Percentiles rank a stretch among this genome's conserved stretches.
Conservation (phyloP, 2,888 invertebrate species). For the Zhengitettix transpicula region DNA sequence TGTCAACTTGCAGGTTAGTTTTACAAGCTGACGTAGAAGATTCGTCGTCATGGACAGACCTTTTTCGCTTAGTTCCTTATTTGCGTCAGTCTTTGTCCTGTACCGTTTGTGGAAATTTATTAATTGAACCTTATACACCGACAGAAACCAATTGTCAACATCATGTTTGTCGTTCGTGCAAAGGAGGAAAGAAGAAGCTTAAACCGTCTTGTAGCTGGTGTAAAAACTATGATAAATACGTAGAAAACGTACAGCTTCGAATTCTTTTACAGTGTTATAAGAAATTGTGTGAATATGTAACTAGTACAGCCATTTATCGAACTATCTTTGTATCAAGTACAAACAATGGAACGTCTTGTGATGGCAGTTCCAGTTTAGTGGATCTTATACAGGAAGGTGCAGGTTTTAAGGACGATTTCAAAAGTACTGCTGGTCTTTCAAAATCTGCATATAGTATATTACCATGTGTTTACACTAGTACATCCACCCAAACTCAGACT, state of each 20-base stretch:
- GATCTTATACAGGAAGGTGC: constrained; percentile 68
- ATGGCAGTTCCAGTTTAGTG: constrained; percentile 42
- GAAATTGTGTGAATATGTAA: constrained; percentile 70
- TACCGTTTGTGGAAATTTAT: constrained; percentile 70
- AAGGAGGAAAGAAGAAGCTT: constrained; percentile 68
- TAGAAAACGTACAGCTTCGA: constrained; percentile 64
- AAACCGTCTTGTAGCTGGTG: constrained; percentile 76
- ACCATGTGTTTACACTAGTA: constrained; percentile 53
- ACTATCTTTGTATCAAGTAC: constrained; percentile 27
- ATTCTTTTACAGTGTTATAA: constrained; percentile 77
- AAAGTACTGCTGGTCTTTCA: constrained; percentile 52
- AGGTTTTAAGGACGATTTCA: constrained; percentile 57
- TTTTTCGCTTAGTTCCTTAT: constrained; percentile 68
- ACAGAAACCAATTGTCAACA: constrained; percentile 68
- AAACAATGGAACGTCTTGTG: constrained; percentile 19
- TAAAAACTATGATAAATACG: constrained; percentile 65
- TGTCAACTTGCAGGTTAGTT: constrained; percentile 64
- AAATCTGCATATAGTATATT: constrained; percentile 58
- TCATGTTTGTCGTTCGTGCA: constrained; percentile 71
- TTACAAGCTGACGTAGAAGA: constrained; percentile 55
- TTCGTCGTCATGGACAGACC: constrained; percentile 55
- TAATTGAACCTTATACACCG: constrained; percentile 68
- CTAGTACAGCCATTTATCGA: constrained; percentile 53
- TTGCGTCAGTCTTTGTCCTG: constrained; percentile 76
- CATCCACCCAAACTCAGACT: constrained; percentile 31